phyloP scores from a whole-genome alignment of 2,888 invertebrate species.

The Macrosiphum euphorbiae region DNA sequence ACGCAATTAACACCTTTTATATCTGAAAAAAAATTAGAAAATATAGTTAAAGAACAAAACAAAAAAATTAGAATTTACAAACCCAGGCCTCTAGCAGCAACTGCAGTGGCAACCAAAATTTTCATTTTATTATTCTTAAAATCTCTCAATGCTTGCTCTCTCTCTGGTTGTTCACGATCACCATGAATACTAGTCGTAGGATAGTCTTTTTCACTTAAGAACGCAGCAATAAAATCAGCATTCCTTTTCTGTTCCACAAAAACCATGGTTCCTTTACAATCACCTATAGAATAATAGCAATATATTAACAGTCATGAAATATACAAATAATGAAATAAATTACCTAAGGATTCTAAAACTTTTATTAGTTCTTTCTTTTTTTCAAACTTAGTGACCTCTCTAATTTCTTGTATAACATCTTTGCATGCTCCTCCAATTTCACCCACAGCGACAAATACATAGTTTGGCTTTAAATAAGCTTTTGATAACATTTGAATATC shows the following conservation, averaged over 20 bases:
- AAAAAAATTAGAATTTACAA: neutral
- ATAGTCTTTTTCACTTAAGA: constrained; percentile 82
- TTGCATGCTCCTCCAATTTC: constrained; percentile 92
- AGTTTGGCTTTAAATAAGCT: constrained; percentile 79
- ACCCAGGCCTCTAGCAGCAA: constrained; percentile 91
- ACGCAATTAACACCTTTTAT: constrained; percentile 90
- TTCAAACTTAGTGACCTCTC: constrained; percentile 78
- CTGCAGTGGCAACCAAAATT: constrained; percentile 94
- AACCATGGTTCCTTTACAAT: constrained; percentile 77
- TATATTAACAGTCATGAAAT: neutral
- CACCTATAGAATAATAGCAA: constrained; percentile 15
- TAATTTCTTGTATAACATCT: constrained; percentile 88
- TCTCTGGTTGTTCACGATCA: constrained; percentile 79
- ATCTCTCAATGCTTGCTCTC: constrained; percentile 81
- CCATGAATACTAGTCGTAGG: constrained; percentile 83
- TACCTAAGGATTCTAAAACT: constrained; percentile 74
- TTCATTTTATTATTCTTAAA: constrained; percentile 85
- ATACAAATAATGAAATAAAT: neutral
- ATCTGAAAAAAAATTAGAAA: constrained; percentile 72
- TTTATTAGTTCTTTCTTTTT: constrained; percentile 83
- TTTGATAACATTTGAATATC: constrained; percentile 85
- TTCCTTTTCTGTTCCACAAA: constrained; percentile 93
- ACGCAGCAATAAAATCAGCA: constrained; percentile 90
- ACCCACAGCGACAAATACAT: constrained; percentile 91
- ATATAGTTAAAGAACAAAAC: neutral